Evolutionary conservation across 2,888 invertebrate genomes (phyloP).

Genomic region (Scaptomyza caliginosa): DNA sequence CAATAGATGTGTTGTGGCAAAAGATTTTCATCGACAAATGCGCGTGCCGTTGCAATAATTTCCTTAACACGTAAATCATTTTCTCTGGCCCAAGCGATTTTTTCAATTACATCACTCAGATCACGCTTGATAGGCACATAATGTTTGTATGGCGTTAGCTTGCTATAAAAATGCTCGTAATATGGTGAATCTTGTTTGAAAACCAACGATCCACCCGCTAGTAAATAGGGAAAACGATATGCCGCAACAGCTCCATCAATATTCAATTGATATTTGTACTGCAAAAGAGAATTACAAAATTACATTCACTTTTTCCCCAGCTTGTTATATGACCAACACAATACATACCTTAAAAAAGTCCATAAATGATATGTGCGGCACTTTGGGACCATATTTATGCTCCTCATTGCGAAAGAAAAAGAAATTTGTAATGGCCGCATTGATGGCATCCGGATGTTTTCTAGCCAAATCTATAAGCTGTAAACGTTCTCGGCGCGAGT

Average conservation of each 20-base stretch:
- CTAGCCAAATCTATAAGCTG: conserved; percentile 92
- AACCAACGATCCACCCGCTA: conserved; percentile 94
- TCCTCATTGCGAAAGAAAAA: conserved; percentile 96
- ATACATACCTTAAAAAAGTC: conserved; percentile 94
- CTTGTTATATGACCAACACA: too few species aligned
- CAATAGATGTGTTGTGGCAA: conserved; percentile 94
- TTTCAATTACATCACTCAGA: conserved; percentile 91
- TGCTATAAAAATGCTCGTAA: conserved; percentile 96
- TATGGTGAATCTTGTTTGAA: conserved; percentile 97
- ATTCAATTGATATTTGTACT: conserved; percentile 98
- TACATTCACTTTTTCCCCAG: neutral
- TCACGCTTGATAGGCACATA: conserved; percentile 92
- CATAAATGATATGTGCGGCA: conserved; percentile 93
- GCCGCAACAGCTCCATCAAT: conserved; percentile 99
- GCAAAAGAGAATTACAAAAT: conserved; percentile 37
- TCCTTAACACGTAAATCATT: conserved; percentile 88
- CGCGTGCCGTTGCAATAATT: conserved; percentile 88
- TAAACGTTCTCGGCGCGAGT: conserved; percentile 93
- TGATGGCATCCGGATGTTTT: conserved; percentile 90
- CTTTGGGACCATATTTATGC: conserved; percentile 93
- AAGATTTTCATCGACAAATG: conserved; percentile 90
- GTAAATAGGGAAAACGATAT: conserved; percentile 95
- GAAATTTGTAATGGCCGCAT: conserved; percentile 97
- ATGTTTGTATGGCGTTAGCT: conserved; percentile 90
- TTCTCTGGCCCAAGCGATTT: conserved; percentile 90